Base-by-base conservation (phyloP, 2,797 vertebrate genomes). In the Nannoperca obscura region DNA sequence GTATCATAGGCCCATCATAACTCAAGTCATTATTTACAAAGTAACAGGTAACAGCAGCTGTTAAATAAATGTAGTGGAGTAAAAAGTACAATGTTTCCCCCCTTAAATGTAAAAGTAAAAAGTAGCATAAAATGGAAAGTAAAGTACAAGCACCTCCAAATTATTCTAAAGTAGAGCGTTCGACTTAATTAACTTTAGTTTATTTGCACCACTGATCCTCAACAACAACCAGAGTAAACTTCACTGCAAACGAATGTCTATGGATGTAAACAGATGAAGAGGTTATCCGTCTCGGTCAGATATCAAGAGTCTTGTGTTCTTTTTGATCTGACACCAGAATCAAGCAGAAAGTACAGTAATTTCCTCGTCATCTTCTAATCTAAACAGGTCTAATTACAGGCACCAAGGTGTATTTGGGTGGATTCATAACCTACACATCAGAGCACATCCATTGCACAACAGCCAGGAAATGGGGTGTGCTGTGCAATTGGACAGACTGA, bases 311-410 rank as follows among this genome's bases (percentile, higher is more conserved):
- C 76, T 89, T 70, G 69, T 71, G 61, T 79, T 86, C 72, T 78
- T 89, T 95, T 94, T 95, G 91, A 95, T 95, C 86, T 85, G 91
- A 94, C 92, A 90, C 77, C 78, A 94, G 84, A 93, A 92, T 91
- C 84, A 75, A 76, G 85, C 83, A 87, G 87, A 90, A 91, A 91
- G 87, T 86, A 89, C 82, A 86, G 89, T 93, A 34, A 92, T 93
- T 91, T 89, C 75, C 82, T 77, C 22, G 12, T 80, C 71, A 88
- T 92, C 92, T 90, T 94, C 91, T 95, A 93, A 96, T 95, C 93
- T 88, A 89, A 93, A 91, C 82, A 81, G 84, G 76, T 85, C 86
- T 95, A 95, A 96, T 95, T 93, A 95, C 91, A 95, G 94, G 87
- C 91, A 91, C 65, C 68, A 52, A 87, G 84, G 91, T 91, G 88